A percentile compares a stretch with the other conserved stretches of the same genome.
phyloP scores from a whole-genome alignment of 2,113 vertebrate species.

The Gavialis gangeticus region DNA sequence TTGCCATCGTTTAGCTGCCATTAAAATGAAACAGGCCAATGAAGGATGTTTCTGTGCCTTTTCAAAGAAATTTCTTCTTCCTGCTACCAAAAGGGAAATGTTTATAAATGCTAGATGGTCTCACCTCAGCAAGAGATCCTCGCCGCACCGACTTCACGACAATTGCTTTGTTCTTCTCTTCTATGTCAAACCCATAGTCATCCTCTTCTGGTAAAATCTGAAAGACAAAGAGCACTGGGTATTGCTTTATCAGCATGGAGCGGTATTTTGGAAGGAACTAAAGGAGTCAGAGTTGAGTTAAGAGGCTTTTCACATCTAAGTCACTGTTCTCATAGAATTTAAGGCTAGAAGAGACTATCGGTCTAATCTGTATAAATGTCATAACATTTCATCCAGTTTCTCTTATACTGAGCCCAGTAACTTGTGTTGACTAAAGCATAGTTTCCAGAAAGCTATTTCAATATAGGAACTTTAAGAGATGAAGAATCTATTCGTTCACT shows the following conservation, averaged over 20 bases:
- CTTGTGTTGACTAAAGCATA: background rate
- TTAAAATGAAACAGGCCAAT: background rate
- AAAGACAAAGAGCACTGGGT: background rate
- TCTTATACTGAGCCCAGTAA: background rate
- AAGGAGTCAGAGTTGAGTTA: background rate
- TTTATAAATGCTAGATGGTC: background rate
- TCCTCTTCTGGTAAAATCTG: conserved; percentile 96
- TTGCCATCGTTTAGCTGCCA: background rate
- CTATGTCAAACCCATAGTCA: conserved; percentile 96
- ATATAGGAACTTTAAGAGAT: background rate
- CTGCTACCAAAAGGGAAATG: background rate
- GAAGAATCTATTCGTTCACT: background rate
- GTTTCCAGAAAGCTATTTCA: background rate
- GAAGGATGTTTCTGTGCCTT: background rate
- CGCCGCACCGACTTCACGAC: conserved; percentile 93
- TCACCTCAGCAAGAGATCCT: conserved; percentile 95
- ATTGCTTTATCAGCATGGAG: background rate
- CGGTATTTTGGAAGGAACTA: background rate
- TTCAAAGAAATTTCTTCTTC: background rate
- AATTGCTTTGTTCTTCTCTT: conserved; percentile 95
- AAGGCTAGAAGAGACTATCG: background rate
- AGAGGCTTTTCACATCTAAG: background rate
- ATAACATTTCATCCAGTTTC: background rate
- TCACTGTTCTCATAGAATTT: background rate
- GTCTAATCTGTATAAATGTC: background rate